Evolutionary conservation across 2,888 invertebrate genomes (phyloP).

Genomic region (Ornithoptera alexandrae): DNA sequence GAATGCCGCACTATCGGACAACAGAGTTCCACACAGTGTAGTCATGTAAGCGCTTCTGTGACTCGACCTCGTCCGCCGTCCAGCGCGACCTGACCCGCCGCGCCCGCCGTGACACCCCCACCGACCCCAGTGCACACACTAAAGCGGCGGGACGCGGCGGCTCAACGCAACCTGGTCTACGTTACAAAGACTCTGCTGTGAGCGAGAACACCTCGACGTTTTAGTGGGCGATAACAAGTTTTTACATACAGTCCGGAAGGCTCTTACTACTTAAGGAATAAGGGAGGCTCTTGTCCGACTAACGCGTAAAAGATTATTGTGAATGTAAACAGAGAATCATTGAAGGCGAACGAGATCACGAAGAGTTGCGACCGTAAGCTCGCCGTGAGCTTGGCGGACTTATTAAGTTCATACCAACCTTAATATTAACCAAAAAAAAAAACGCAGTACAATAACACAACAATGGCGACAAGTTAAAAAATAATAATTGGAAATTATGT

Average conservation of each 20-base stretch:
- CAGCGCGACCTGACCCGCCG: conserved; percentile 44
- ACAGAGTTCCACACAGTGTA: conserved; percentile 73
- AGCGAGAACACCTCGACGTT: conserved; percentile 72
- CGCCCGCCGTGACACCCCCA: neutral
- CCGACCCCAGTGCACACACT: conserved; percentile 29
- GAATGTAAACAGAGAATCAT: conserved; percentile 50
- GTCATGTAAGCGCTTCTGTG: conserved; percentile 72
- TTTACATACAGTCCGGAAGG: conserved; percentile 46
- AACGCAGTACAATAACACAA: too few relatives aligned
- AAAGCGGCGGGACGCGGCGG: conserved; percentile 50
- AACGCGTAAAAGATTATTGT: conserved; percentile 36
- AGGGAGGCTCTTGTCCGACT: conserved; percentile 51
- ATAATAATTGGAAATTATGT: too few relatives aligned
- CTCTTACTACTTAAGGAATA: conserved; percentile 49
- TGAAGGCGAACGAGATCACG: conserved; percentile 73
- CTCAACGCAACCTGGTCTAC: conserved; percentile 55
- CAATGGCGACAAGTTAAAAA: too few relatives aligned
- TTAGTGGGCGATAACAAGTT: conserved; percentile 62
- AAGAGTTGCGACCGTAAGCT: conserved; percentile 55
- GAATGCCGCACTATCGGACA: conserved; percentile 71
- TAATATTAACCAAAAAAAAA: neutral
- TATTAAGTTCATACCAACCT: neutral
- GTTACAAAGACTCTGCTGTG: conserved; percentile 74
- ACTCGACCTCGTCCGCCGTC: conserved; percentile 65
- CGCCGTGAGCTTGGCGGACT: conserved; percentile 24